Evolutionary conservation across 2,113 vertebrate genomes (phyloP).

Genomic region (Ammodytes marinus): DNA sequence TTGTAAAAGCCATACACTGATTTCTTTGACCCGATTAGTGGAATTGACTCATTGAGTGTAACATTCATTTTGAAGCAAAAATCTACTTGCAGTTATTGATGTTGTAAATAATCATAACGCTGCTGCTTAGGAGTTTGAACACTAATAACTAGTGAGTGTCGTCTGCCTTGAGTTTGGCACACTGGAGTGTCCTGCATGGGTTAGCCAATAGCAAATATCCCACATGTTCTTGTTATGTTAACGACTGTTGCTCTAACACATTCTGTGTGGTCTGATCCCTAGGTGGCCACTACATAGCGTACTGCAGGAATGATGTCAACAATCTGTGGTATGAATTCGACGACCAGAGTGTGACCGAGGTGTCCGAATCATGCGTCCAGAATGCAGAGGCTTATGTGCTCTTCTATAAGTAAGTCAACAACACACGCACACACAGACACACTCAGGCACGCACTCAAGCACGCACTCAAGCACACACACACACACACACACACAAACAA

Average conservation of each 20-base stretch:
- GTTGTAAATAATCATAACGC: conserved; percentile 56
- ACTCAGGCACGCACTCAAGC: too few species aligned
- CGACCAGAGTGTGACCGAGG: conserved; percentile 98
- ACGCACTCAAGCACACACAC: too few species aligned
- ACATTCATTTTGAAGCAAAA: conserved; percentile 59
- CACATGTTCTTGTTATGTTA: conserved; percentile 42
- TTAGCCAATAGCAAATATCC: conserved; percentile 32
- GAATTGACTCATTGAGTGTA: conserved; percentile 36
- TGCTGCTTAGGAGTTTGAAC: conserved; percentile 35
- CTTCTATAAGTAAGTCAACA: conserved; percentile 93
- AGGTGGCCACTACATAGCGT: conserved; percentile 98
- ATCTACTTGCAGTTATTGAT: conserved; percentile 61
- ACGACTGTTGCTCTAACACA: conserved; percentile 43
- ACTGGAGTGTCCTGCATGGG: conserved; percentile 37
- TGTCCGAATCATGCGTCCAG: conserved; percentile 95
- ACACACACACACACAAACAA: neutral
- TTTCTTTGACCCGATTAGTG: neutral
- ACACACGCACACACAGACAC: too few species aligned
- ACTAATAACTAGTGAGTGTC: neutral
- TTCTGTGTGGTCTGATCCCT: conserved; percentile 31
- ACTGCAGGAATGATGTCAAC: conserved; percentile 96
- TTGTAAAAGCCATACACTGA: too few species aligned
- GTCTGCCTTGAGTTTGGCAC: conserved; percentile 47
- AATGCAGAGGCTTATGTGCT: conserved; percentile 98
- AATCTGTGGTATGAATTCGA: conserved; percentile 98